Evolutionary conservation across 2,113 vertebrate genomes (phyloP).

Genomic region (Himantopus leucocephalus): DNA sequence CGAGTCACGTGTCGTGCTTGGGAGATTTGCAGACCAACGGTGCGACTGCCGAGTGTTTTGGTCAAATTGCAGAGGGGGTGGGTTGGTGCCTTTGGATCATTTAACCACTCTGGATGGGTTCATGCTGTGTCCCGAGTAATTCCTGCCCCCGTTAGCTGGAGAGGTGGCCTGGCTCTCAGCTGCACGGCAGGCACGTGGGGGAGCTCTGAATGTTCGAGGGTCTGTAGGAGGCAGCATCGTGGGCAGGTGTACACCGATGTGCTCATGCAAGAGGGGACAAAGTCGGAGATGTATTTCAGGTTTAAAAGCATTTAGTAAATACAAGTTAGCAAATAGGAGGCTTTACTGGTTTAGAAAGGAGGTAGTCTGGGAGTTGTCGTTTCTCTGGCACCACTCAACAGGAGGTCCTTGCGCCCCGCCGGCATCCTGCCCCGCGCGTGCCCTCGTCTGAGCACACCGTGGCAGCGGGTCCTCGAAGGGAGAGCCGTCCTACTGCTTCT

Average conservation of each 20-base stretch:
- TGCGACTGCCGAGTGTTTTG: not conserved
- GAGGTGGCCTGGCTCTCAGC: not conserved
- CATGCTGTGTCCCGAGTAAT: not conserved
- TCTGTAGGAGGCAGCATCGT: rapidly evolving
- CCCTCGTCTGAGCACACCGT: not conserved
- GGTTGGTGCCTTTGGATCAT: not conserved
- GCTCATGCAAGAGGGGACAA: rapidly evolving
- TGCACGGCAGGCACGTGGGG: rapidly evolving
- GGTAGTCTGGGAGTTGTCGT: not conserved
- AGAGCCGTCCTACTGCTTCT: not conserved
- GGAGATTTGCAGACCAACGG: not conserved
- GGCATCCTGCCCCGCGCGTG: rapidly evolving
- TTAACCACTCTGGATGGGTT: rapidly evolving
- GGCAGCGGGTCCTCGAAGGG: not conserved
- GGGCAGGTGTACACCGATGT: not conserved
- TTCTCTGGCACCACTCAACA: not conserved
- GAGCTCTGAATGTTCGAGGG: not conserved
- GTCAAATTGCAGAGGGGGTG: rapidly evolving
- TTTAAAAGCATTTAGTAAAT: not conserved
- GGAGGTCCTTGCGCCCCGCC: not conserved
- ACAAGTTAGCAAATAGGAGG: not conserved
- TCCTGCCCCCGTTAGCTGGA: not conserved
- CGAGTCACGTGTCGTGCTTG: rapidly evolving
- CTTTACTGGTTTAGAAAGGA: not conserved
- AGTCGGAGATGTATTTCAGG: not conserved